phyloP scores from a whole-genome alignment of 2,888 invertebrate species.

The Leptopilina drosophilae region DNA sequence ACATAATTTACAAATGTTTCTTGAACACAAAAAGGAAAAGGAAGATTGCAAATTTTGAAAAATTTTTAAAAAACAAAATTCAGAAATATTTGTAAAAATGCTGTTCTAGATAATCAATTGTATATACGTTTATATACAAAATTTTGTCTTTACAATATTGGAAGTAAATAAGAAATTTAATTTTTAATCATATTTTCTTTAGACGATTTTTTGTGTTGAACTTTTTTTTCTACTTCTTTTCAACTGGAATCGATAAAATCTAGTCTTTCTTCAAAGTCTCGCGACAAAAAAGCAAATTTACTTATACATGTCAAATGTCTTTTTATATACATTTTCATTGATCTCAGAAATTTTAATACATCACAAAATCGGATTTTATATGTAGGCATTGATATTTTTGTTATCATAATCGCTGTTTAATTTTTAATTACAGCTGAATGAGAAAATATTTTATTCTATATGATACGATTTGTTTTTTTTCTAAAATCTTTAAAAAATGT shows the following conservation, averaged over 20 bases:
- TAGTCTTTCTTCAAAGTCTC: not conserved
- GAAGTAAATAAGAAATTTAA: not conserved
- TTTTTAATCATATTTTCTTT: not conserved
- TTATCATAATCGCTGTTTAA: not conserved
- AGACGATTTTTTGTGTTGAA: not conserved
- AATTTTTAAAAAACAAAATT: not conserved
- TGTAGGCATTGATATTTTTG: not conserved
- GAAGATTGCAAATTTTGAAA: not conserved
- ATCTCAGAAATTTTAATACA: constrained; percentile 3
- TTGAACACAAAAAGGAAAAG: not conserved
- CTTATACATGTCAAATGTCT: not conserved
- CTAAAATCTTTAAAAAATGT: not conserved
- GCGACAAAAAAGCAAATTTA: constrained; percentile 1
- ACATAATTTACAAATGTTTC: constrained; percentile 1
- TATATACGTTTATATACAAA: not conserved
- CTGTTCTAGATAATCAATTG: constrained; percentile 5
- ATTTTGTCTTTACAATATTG: not conserved
- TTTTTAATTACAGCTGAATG: not conserved
- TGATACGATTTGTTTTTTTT: not conserved
- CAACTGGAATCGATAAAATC: constrained; percentile 2
- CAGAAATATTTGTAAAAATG: not conserved
- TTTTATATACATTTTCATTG: not conserved
- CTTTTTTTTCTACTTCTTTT: not conserved
- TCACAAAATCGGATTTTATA: not conserved
- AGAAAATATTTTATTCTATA: not conserved